A percentile compares a stretch with the other conserved stretches of the same genome.
Conservation (phyloP, 53 echinoderm and acorn worm genomes). For the Echinometra lucunter region DNA sequence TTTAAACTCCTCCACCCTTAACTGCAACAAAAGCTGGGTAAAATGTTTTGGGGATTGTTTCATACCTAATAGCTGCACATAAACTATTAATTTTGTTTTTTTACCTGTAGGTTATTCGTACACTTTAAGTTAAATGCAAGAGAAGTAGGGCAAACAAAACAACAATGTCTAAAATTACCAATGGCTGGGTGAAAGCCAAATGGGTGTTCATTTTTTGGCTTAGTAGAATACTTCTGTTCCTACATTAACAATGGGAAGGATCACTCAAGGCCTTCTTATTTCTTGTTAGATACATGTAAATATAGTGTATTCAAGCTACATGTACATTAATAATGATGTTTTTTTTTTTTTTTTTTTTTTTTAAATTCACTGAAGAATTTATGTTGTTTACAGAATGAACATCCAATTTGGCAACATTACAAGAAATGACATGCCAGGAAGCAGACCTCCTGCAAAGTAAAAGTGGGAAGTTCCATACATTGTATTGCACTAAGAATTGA, state of each 20-base stretch:
- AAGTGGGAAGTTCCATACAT: neutral
- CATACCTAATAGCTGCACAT: no score
- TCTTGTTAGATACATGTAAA: neutral
- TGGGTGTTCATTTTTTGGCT: neutral
- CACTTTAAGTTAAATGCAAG: no score
- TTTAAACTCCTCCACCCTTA: no score
- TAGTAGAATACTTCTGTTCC: neutral
- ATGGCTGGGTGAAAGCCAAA: neutral
- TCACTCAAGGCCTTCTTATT: neutral
- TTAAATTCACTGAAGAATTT: neutral
- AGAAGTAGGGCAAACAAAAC: neutral
- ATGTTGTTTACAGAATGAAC: neutral
- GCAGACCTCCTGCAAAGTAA: neutral
- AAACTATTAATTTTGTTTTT: no score
- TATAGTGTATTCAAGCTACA: neutral
- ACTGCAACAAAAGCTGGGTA: no score
- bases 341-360: neutral
- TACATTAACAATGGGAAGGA: neutral
- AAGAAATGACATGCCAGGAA: neutral
- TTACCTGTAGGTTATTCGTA: no score
- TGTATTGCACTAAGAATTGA: no score
- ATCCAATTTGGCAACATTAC: neutral
- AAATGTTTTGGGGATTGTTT: no score
- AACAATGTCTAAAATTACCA: neutral
- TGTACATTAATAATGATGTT: neutral